Percentiles rank a stretch among this genome's conserved stretches.
Evolutionary conservation across 2,113 vertebrate species (phyloP).

Genomic region (Petrocephalus microphthalmus): DNA sequence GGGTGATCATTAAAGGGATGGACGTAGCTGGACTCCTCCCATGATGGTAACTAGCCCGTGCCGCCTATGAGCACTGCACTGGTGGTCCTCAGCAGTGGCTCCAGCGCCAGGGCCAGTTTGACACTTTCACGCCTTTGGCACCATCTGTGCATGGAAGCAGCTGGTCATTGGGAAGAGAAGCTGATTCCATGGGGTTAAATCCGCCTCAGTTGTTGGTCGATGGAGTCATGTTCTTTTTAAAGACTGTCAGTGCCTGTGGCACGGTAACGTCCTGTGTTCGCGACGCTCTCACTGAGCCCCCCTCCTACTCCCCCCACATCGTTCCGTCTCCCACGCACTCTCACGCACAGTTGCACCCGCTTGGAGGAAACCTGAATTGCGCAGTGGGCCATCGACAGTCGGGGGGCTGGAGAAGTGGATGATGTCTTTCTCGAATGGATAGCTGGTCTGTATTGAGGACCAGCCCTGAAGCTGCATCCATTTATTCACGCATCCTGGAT

Average conservation of each 20-base stretch:
- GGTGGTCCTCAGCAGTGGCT: background rate
- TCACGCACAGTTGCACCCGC: conserved; percentile 9
- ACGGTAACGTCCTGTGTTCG: background rate
- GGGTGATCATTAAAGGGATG: background rate
- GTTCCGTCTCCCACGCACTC: conserved; percentile 2
- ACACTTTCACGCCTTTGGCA: background rate
- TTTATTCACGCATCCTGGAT: background rate
- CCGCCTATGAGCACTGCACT: background rate
- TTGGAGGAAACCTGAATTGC: conserved; percentile 21
- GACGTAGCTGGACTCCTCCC: background rate
- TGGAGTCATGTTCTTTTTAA: background rate
- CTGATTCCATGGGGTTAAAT: background rate
- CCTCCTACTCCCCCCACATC: background rate
- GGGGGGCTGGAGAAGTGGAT: background rate
- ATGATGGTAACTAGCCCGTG: background rate
- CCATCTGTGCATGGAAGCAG: background rate
- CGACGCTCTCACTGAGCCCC: background rate
- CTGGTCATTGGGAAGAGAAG: background rate
- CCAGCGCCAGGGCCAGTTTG: background rate
- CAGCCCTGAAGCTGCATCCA: background rate
- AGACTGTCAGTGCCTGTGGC: background rate
- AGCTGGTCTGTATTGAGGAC: background rate
- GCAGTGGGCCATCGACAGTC: conserved; percentile 19
- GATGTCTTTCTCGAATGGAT: conserved; percentile 6
- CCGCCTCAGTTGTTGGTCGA: background rate